Evolutionary conservation across 1,140 invertebrate genomes (phyloP).

Genomic region (Dendroctonus valens): DNA sequence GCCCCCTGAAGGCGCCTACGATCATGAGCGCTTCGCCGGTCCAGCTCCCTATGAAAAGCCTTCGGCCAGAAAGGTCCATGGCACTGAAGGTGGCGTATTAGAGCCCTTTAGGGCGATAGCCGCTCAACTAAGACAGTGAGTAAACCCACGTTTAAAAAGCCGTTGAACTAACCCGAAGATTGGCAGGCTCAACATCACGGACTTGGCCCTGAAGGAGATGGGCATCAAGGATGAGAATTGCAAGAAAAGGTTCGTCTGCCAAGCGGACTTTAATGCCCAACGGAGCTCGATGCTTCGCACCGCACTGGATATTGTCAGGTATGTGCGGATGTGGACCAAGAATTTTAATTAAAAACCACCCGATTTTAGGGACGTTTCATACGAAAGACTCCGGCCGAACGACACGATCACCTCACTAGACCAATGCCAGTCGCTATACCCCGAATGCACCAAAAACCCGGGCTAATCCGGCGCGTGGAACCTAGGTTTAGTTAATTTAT

Average conservation of each 20-base stretch:
- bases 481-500: not conserved
- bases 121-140: conserved; percentile 5
- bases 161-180: not conserved
- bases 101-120: no score
- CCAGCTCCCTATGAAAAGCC: not conserved
- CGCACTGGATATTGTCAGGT: conserved; percentile 32
- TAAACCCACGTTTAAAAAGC: not conserved
- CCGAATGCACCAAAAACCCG: conserved; percentile 24
- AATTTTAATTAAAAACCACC: no score
- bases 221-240: conserved; percentile 40
- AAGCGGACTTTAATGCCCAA: conserved; percentile 40
- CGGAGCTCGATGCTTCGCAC: conserved; percentile 35
- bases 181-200: conserved; percentile 45
- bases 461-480: no score
- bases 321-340: not conserved
- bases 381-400: conserved; percentile 40
- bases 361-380: conserved; percentile 40
- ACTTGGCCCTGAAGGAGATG: conserved; percentile 44
- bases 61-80: conserved; percentile 5
- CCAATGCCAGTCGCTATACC: conserved; percentile 40
- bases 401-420: conserved; percentile 29
- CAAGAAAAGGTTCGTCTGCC: conserved; percentile 46
- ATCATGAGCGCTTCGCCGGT: conserved; percentile 15
- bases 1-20: conserved; percentile 8
- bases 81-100: not conserved